A percentile compares a stretch with the other conserved stretches of the same genome.
Conservation (phyloP, 2,888 invertebrate species). For the Epistrophella euchroma region DNA sequence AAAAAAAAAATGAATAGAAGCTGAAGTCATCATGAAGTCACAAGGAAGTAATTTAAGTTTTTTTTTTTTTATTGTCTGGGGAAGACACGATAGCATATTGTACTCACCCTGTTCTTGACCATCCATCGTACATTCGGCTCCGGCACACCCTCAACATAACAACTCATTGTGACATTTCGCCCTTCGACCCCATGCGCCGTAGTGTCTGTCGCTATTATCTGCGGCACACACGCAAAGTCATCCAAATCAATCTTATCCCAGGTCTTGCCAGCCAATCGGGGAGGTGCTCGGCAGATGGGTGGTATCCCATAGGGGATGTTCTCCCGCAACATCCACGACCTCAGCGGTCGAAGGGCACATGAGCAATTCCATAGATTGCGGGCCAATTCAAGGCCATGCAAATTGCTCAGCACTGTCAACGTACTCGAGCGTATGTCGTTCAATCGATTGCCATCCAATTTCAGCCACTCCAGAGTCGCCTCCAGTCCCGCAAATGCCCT, state of each 20-base stretch:
- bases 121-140: constrained; percentile 90
- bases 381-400: constrained; percentile 91
- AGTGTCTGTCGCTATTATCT: constrained; percentile 86
- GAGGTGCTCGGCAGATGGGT: constrained; percentile 89
- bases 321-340: constrained; percentile 91
- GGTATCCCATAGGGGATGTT: constrained; percentile 90
- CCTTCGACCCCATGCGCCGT: constrained; percentile 89
- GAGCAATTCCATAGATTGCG: constrained; percentile 94
- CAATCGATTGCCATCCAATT: constrained; percentile 90
- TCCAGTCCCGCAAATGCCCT: constrained; percentile 90
- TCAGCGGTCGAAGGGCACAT: constrained; percentile 89
- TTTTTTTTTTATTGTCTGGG: constrained; percentile 6
- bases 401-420: constrained; percentile 87
- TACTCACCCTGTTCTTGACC: constrained; percentile 87
- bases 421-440: constrained; percentile 88
- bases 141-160: constrained; percentile 89
- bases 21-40: constrained; percentile 17
- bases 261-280: constrained; percentile 86
- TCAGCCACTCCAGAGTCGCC: constrained; percentile 90
- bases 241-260: constrained; percentile 92
- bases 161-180: constrained; percentile 89
- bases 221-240: constrained; percentile 92
- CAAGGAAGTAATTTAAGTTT: constrained; percentile 44
- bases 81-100: neutral
- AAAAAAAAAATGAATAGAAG: neutral